A percentile compares a stretch with the other conserved stretches of the same genome.
phyloP scores from a whole-genome alignment of 2,113 vertebrate genomes.

The Leuciscus idus region DNA sequence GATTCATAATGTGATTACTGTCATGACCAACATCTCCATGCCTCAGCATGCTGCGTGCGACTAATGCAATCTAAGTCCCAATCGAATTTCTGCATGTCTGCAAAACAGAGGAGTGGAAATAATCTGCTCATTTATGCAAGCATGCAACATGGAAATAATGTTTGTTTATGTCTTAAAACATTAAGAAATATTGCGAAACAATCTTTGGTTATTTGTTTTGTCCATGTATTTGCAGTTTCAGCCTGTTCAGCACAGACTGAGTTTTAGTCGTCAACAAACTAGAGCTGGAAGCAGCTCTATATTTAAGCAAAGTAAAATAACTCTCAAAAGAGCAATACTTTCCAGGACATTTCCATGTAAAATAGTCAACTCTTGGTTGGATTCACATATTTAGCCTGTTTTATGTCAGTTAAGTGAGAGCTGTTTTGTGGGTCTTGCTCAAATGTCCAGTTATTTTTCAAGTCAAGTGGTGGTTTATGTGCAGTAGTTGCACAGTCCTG shows the following conservation, averaged over 20 bases:
- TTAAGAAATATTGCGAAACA: not conserved
- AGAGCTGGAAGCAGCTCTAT: not conserved
- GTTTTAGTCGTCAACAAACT: not conserved
- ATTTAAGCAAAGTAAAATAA: constrained; percentile 30
- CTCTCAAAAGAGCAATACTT: constrained; percentile 23
- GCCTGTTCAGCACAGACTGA: not conserved
- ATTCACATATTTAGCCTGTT: constrained; percentile 39
- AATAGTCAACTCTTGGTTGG: constrained; percentile 18
- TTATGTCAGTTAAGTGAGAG: constrained; percentile 41
- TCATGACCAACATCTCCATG: constrained; percentile 40
- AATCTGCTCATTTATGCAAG: constrained; percentile 17
- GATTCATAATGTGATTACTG: constrained; percentile 47
- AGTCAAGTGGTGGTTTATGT: constrained; percentile 32
- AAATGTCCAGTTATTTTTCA: constrained; percentile 27
- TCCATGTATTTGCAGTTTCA: not conserved
- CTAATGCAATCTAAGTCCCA: constrained; percentile 42
- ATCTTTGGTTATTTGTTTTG: not conserved
- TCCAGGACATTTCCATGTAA: constrained; percentile 34
- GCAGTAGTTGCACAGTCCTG: not conserved
- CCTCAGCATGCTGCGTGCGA: constrained; percentile 30
- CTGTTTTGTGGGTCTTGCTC: constrained; percentile 18
- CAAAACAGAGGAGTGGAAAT: not conserved
- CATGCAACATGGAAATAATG: not conserved
- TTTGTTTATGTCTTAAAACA: not conserved
- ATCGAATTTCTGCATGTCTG: constrained; percentile 39